Conservation (phyloP, 2,113 vertebrate species). For the Symphodus melops region DNA sequence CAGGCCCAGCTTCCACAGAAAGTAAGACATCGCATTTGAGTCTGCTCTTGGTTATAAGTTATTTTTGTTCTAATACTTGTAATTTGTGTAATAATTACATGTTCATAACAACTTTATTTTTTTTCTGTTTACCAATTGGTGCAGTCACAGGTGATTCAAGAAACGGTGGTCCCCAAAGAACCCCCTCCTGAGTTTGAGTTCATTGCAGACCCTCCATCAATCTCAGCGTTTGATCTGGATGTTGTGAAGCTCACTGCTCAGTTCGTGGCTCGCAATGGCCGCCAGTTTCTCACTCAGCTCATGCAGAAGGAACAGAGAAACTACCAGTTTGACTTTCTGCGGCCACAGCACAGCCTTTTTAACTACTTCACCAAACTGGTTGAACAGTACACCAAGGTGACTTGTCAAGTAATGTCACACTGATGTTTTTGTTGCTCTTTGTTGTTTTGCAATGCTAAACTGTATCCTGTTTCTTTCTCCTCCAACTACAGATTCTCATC, state of each 20-base stretch:
- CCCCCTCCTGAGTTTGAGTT: conserved; percentile 97
- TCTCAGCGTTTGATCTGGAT: conserved; percentile 96
- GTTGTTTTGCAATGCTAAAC: background rate
- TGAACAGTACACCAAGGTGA: conserved; percentile 98
- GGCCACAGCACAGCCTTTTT: conserved; percentile 98
- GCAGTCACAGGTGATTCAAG: conserved; percentile 96
- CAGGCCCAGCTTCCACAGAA: conserved; percentile 92
- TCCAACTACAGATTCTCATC: conserved; percentile 89
- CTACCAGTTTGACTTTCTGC: conserved; percentile 98
- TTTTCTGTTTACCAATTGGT: conserved; percentile 78
- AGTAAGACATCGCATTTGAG: conserved; percentile 71
- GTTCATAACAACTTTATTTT: background rate
- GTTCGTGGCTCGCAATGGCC: conserved; percentile 96
- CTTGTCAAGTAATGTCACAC: background rate
- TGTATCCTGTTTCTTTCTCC: conserved; percentile 31
- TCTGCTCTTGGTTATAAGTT: background rate
- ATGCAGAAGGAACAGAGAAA: conserved; percentile 99
- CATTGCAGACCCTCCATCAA: conserved; percentile 97
- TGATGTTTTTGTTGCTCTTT: background rate
- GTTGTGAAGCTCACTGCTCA: conserved; percentile 98
- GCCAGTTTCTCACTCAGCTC: conserved; percentile 97
- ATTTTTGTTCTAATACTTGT: background rate
- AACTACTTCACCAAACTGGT: conserved; percentile 99
- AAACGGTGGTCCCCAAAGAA: conserved; percentile 94
- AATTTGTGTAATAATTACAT: background rate